Conservation (phyloP, 2,113 vertebrate species). For the Mesoclemmys tuberculata region DNA sequence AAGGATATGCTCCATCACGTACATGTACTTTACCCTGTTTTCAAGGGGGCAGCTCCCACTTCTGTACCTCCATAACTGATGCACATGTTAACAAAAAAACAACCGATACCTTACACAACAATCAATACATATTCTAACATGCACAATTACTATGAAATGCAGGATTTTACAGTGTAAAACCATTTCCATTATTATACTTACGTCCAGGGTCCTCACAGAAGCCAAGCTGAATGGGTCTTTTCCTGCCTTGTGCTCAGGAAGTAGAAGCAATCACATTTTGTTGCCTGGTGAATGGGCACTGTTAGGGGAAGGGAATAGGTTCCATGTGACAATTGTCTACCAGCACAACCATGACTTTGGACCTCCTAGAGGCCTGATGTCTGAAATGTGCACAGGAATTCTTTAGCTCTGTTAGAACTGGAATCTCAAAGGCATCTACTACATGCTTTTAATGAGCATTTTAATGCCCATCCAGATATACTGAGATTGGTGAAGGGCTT, state of each 20-base stretch:
- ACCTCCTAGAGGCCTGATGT: neutral
- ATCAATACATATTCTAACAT: neutral
- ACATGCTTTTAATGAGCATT: fast-evolving
- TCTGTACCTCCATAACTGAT: neutral
- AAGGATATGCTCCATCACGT: neutral
- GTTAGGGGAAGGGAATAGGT: neutral
- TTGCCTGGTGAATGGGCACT: neutral
- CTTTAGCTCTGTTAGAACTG: too few relatives aligned
- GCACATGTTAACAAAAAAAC: neutral
- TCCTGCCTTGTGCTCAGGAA: neutral
- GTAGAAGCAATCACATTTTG: neutral
- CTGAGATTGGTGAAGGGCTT: neutral
- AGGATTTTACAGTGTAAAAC: neutral
- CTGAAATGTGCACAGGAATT: neutral
- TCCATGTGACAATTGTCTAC: neutral
- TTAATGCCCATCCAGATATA: neutral
- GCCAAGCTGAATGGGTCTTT: neutral
- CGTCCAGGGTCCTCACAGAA: neutral
- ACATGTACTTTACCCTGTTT: neutral
- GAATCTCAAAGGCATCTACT: neutral
- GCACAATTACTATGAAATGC: neutral
- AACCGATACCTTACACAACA: neutral
- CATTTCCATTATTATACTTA: neutral
- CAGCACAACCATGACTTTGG: neutral
- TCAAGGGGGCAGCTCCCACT: neutral